Percentiles rank a stretch among this genome's conserved stretches.
phyloP scores from a whole-genome alignment of 2,113 vertebrate species.

The Pteropus alecto region DNA sequence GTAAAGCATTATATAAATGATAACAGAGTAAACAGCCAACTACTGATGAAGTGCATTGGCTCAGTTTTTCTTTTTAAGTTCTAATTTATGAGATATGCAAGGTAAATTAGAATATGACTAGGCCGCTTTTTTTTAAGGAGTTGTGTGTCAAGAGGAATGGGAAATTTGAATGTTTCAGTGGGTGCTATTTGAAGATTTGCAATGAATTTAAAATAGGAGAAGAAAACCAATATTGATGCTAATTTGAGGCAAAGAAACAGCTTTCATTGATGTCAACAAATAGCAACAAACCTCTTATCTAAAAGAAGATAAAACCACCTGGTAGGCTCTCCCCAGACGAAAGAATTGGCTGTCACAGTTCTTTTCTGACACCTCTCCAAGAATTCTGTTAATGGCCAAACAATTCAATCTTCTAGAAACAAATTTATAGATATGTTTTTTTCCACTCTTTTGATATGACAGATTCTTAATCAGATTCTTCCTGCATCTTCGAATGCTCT shows the following conservation, averaged over 20 bases:
- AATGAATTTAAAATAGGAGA: neutral
- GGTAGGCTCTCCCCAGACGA: neutral
- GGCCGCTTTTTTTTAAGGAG: neutral
- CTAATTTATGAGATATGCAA: neutral
- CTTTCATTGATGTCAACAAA: neutral
- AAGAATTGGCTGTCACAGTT: neutral
- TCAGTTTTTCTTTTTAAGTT: neutral
- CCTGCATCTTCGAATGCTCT: neutral
- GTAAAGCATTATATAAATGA: neutral
- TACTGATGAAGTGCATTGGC: neutral
- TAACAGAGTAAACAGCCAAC: neutral
- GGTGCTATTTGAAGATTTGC: neutral
- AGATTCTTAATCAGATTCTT: neutral
- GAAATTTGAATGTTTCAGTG: neutral
- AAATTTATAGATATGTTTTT: neutral
- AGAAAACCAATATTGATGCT: conserved; percentile 5
- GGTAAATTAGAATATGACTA: neutral
- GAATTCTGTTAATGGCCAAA: neutral
- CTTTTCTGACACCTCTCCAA: neutral
- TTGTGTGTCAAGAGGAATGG: neutral
- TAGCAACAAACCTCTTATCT: neutral
- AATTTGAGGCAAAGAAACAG: neutral
- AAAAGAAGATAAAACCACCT: neutral
- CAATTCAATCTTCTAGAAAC: neutral
- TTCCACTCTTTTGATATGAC: neutral